phyloP scores from a whole-genome alignment of 2,113 vertebrate species.

The Eublepharis macularius region DNA sequence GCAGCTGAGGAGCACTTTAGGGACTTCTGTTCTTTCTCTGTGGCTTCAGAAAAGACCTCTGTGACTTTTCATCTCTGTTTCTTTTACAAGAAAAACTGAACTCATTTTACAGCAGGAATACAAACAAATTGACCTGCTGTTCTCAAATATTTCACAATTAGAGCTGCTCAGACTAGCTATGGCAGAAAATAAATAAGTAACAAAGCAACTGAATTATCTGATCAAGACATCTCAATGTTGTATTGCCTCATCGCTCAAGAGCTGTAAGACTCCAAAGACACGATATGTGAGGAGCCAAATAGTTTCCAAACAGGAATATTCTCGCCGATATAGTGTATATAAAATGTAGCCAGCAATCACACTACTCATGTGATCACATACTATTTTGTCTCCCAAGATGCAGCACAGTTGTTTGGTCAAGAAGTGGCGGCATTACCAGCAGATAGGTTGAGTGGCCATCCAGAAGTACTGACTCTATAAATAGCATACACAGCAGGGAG shows the following conservation, averaged over 20 bases:
- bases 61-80: background rate
- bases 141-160: background rate
- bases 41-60: background rate
- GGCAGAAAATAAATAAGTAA: background rate
- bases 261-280: background rate
- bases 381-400: background rate
- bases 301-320: background rate
- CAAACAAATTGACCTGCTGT: background rate
- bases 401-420: background rate
- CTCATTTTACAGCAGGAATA: background rate
- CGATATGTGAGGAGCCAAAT: background rate
- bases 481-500: background rate
- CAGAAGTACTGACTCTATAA: background rate
- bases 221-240: background rate
- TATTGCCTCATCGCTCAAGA: background rate
- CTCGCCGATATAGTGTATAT: background rate
- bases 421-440: background rate
- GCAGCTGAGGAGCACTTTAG: constrained; percentile 2
- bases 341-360: background rate
- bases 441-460: background rate
- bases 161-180: background rate
- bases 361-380: background rate
- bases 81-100: constrained; percentile 15
- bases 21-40: constrained; percentile 17
- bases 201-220: background rate